phyloP scores from a whole-genome alignment of 2,797 vertebrate species.

The Sebastes alutus region DNA sequence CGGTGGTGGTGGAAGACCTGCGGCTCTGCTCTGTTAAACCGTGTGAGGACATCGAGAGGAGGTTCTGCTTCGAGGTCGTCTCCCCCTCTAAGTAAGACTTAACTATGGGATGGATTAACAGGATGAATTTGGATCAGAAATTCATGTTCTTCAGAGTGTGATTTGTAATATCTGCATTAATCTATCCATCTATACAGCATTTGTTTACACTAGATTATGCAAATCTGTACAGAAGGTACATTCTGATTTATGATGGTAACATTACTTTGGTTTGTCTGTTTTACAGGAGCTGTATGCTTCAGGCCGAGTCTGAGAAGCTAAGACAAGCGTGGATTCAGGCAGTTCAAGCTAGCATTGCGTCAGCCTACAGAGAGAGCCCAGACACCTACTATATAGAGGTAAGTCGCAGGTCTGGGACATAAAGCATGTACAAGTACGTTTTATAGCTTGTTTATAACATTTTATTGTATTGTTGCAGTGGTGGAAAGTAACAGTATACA shows the following conservation, averaged over 20 bases:
- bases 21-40: constrained; percentile 96
- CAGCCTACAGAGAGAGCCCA: constrained; percentile 94
- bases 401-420: not conserved
- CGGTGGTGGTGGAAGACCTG: constrained; percentile 97
- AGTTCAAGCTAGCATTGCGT: constrained; percentile 97
- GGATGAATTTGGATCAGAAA: not conserved
- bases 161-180: not conserved
- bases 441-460: not conserved
- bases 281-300: constrained; percentile 96
- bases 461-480: not conserved
- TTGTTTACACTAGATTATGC: too few species aligned
- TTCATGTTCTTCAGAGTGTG: not conserved
- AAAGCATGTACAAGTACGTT: rapidly evolving
- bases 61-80: constrained; percentile 98
- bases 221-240: too few species aligned
- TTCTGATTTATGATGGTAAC: not conserved
- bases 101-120: not conserved
- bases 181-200: too few species aligned
- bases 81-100: constrained; percentile 94
- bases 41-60: constrained; percentile 95
- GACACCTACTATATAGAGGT: constrained; percentile 94
- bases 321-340: constrained; percentile 96
- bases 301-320: constrained; percentile 96
- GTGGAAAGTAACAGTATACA: not conserved
- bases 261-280: not conserved